Evolutionary conservation across 2,888 invertebrate genomes (phyloP).

Genomic region (Eristalinus sepulchralis): DNA sequence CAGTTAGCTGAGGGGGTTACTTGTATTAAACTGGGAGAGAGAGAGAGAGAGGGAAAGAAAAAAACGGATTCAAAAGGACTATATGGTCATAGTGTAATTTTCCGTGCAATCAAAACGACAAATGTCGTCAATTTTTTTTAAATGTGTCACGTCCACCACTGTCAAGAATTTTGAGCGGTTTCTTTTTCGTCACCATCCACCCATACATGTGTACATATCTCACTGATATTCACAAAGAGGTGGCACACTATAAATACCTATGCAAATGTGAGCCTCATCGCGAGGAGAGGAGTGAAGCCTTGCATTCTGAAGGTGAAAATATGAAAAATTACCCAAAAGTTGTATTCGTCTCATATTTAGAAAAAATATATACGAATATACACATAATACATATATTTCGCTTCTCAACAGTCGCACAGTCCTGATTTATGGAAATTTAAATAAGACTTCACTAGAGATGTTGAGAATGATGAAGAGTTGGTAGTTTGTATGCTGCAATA

Average conservation of each 20-base stretch:
- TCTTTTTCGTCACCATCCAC: constrained; percentile 17
- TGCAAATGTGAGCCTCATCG: constrained; percentile 15
- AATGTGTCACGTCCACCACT: constrained; percentile 74
- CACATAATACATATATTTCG: constrained; percentile 23
- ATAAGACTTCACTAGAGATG: constrained; percentile 72
- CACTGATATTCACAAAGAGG: constrained; percentile 16
- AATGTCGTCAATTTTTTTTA: constrained; percentile 74
- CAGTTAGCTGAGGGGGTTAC: constrained; percentile 11
- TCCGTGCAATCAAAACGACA: constrained; percentile 74
- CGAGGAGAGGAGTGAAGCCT: background rate
- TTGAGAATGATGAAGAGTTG: constrained; percentile 64
- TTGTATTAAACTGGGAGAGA: background rate
- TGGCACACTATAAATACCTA: constrained; percentile 15
- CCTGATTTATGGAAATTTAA: constrained; percentile 74
- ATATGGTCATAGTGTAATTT: constrained; percentile 69
- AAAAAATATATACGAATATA: constrained; percentile 33
- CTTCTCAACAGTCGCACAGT: constrained; percentile 62
- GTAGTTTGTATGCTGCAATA: constrained; percentile 71
- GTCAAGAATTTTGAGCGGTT: constrained; percentile 57
- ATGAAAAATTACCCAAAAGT: constrained; percentile 69
- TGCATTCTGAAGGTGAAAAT: constrained; percentile 64
- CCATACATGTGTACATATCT: constrained; percentile 5
- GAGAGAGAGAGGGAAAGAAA: constrained; percentile 3
- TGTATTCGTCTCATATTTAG: constrained; percentile 62
- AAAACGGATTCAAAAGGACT: constrained; percentile 44